phyloP scores from a whole-genome alignment of 1,140 invertebrate species.

The Aethina tumida region DNA sequence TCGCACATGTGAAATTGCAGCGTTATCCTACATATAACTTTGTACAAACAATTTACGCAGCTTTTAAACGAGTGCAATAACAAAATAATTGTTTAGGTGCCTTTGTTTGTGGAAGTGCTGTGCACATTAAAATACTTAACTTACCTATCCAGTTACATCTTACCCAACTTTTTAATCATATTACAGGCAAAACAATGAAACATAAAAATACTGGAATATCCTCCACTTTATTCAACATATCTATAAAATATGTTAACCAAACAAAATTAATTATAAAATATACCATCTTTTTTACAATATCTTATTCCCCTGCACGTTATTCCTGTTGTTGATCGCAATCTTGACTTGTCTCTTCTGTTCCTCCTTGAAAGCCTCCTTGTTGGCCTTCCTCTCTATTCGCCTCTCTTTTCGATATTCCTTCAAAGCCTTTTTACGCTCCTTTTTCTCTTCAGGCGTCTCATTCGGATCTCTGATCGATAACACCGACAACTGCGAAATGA shows the following conservation, averaged over 20 bases:
- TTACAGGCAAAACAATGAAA: no score
- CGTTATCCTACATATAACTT: no score
- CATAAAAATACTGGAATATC: no score
- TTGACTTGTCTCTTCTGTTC: slow-evolving; percentile 77
- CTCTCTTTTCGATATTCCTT: slow-evolving; percentile 78
- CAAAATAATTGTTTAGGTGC: no score
- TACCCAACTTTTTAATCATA: no score
- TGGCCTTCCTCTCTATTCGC: slow-evolving; percentile 77
- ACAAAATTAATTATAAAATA: slow-evolving; percentile 5
- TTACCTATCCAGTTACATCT: no score
- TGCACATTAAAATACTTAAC: no score
- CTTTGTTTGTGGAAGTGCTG: no score
- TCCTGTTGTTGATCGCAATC: slow-evolving; percentile 61
- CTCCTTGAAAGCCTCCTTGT: slow-evolving; percentile 76
- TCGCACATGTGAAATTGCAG: no score
- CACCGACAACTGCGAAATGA: slow-evolving; percentile 56
- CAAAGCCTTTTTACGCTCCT: slow-evolving; percentile 66
- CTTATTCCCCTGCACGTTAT: slow-evolving; percentile 60
- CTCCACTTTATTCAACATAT: no score
- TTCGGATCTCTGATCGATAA: slow-evolving; percentile 67
- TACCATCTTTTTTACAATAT: slow-evolving; percentile 33
- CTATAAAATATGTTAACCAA: slow-evolving; percentile 2
- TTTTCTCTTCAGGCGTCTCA: slow-evolving; percentile 75
- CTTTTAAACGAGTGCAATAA: no score
- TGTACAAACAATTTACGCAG: no score